Evolutionary conservation across 1,140 invertebrate species (phyloP).

Genomic region (Drosophila orosa): DNA sequence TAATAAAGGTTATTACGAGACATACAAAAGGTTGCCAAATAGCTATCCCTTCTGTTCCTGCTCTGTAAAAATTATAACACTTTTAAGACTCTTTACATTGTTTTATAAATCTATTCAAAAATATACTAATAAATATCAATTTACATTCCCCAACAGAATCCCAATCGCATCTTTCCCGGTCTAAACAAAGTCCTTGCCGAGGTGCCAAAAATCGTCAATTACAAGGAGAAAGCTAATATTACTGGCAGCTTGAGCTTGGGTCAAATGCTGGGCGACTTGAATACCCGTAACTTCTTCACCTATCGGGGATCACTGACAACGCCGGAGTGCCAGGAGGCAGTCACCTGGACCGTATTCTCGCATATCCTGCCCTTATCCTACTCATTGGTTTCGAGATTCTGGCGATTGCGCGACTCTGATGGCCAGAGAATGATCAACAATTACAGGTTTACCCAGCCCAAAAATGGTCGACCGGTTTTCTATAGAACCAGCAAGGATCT

Average conservation of each 20-base stretch:
- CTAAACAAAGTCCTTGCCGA: conserved; percentile 41
- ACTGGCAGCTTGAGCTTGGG: conserved; percentile 83
- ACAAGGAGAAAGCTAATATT: conserved; percentile 18
- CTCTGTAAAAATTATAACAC: no score
- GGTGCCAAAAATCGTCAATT: conserved; percentile 35
- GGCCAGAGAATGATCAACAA: conserved; percentile 54
- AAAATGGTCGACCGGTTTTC: conserved; percentile 86
- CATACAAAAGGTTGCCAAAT: no score
- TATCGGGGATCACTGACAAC: conserved; percentile 95
- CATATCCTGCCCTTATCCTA: conserved; percentile 90
- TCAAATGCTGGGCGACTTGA: conserved; percentile 86
- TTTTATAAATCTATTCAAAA: not conserved
- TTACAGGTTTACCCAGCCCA: conserved; percentile 65
- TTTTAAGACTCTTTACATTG: no score
- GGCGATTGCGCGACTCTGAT: conserved; percentile 43
- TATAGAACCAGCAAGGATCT: conserved; percentile 62
- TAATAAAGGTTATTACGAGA: no score
- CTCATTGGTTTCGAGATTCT: conserved; percentile 87
- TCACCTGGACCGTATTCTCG: conserved; percentile 95
- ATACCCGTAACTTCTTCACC: conserved; percentile 88
- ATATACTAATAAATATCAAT: not conserved
- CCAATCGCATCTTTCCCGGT: conserved; percentile 52
- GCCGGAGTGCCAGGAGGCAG: conserved; percentile 94
- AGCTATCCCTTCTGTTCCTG: no score
- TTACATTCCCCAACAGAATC: conserved; percentile 14